Evolutionary conservation across 2,797 vertebrate species (phyloP).

Genomic region (Phoeniculus purpureus): DNA sequence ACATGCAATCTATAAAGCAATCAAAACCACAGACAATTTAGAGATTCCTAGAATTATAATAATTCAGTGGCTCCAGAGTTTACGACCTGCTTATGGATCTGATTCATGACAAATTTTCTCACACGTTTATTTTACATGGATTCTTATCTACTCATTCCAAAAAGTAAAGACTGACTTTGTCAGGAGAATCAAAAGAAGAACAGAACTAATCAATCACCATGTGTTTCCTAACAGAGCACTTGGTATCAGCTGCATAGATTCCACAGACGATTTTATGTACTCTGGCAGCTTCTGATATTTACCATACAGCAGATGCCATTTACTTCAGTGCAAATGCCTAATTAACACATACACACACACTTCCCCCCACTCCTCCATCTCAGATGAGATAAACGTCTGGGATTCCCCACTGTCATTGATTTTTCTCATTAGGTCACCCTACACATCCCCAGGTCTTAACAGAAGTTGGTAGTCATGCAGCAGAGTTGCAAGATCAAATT

Average conservation of each 20-base stretch:
- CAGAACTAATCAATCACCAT: not conserved
- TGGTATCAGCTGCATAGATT: not conserved
- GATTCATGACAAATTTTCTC: not conserved
- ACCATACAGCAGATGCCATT: conserved; percentile 42
- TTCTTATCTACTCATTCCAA: not conserved
- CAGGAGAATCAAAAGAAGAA: not conserved
- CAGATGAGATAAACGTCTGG: not conserved
- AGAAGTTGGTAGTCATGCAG: conserved; percentile 4
- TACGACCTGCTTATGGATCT: not conserved
- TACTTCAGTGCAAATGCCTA: conserved; percentile 49
- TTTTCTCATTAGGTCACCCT: conserved; percentile 19
- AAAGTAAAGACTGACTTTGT: not conserved
- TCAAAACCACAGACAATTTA: not conserved
- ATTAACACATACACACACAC: conserved; percentile 52
- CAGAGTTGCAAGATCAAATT: not conserved
- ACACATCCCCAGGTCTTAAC: not conserved
- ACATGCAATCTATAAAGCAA: not conserved
- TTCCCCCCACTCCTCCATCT: not conserved
- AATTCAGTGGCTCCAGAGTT: not conserved
- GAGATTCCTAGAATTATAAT: not conserved
- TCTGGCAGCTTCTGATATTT: conserved; percentile 19
- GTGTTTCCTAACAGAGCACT: not conserved
- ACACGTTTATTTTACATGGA: not conserved
- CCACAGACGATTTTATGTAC: not conserved
- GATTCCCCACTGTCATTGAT: conserved; percentile 24